Evolutionary conservation across 2,797 vertebrate genomes (phyloP).

Genomic region (Chelmon rostratus): DNA sequence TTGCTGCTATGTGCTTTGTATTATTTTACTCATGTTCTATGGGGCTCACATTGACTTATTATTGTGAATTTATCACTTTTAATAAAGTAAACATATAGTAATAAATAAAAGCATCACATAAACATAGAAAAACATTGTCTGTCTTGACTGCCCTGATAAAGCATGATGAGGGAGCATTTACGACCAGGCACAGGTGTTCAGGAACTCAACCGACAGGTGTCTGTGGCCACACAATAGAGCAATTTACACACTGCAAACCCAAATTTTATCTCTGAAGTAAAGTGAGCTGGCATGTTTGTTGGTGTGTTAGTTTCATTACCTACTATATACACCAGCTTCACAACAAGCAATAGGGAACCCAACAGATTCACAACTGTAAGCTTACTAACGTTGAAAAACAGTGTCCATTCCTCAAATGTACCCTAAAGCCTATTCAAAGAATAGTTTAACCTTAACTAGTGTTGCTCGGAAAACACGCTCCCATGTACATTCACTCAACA

Average conservation of each 20-base stretch:
- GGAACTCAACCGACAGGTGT: slow-evolving; percentile 1
- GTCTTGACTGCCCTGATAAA: neutral
- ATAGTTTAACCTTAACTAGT: neutral
- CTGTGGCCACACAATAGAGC: neutral
- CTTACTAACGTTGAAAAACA: neutral
- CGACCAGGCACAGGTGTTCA: slow-evolving; percentile 18
- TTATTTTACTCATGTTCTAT: neutral
- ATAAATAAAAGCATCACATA: neutral
- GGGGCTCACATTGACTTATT: neutral
- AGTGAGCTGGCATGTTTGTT: neutral
- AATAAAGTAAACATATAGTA: too few relatives aligned
- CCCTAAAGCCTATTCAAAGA: neutral
- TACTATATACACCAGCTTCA: neutral
- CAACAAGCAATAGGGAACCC: neutral
- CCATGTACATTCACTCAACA: neutral
- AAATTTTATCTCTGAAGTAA: neutral
- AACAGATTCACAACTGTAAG: neutral
- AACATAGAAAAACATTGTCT: neutral
- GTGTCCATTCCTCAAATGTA: neutral
- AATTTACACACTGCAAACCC: neutral
- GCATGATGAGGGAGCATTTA: slow-evolving; percentile 27
- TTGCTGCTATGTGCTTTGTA: neutral
- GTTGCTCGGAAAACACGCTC: neutral
- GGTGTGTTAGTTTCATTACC: neutral
- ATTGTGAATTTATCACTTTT: neutral